Evolutionary conservation across 2,113 vertebrate species (phyloP), one percentile per base, ranked within the genome.

Genomic region (Alligator mississippiensis): DNA sequence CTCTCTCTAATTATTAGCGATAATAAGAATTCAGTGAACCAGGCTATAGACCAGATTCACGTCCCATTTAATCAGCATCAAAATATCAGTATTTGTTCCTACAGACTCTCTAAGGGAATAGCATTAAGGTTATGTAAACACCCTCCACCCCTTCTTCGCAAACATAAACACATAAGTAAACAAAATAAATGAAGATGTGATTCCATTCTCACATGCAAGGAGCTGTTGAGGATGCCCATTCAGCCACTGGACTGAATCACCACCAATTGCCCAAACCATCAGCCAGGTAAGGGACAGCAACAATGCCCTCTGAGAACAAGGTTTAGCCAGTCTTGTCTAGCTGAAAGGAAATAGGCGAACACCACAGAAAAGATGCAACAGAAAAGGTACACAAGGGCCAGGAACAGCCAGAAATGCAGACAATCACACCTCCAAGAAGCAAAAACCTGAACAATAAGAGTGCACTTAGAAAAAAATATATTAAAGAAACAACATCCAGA

Each of bases 211-310:
- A 79, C 28, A 28, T 12, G 60, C 28, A 16, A 89, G 5, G 18
- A 24, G 68, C 58, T 80, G 60, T 13, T 80, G 84, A 11, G 13
- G 54, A 77, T 2, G 9, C 88, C 84, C 62, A 80, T n/a, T 85
- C 77, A 94, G 74, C 81, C 15, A 91, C 80, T 81, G 34, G 68
- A 91, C 80, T 81, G 34, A 74, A 11, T 38, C 76, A 77, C 8
- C 70, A 89, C 30, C 27, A 84, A 34, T 6, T 8, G 54, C n/a
- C 66, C n/a, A 22, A 3, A 14, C 74, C 77, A 59, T 79, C 85
- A 25, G 21, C 14, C 24, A 18, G 34, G 22, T 30, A 30, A 70
- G 14, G 11, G 25, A 3, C 10, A 92, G 38, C 86, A 89, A n/a
- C 22, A 82, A 59, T 1, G 4, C 0, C 0, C 25, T 15, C 58